Conservation (phyloP, 2,797 vertebrate genomes). For the Heteromormyrus szaboi region DNA sequence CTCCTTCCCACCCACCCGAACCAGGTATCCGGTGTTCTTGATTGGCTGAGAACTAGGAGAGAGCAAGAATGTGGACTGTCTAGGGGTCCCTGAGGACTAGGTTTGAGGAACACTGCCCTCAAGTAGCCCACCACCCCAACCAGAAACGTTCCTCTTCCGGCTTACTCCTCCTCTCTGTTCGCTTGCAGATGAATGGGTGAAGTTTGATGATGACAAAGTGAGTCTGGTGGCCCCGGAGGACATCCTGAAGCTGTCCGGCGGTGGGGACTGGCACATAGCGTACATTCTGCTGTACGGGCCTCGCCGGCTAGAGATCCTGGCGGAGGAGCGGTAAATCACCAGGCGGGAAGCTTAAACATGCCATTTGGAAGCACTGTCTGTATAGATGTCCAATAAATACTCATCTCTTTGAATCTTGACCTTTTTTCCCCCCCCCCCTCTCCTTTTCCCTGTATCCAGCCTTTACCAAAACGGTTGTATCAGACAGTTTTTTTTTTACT, state of each 20-base stretch:
- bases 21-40: neutral
- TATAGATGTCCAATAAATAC: conserved; percentile 95
- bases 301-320: conserved; percentile 78
- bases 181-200: conserved; percentile 93
- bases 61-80: neutral
- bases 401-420: conserved; percentile 70
- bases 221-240: conserved; percentile 94
- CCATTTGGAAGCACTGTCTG: conserved; percentile 79
- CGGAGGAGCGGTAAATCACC: conserved; percentile 69
- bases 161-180: neutral
- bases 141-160: conserved; percentile 9
- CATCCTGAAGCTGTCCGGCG: conserved; percentile 90
- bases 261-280: conserved; percentile 98
- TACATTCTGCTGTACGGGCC: conserved; percentile 96
- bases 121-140: neutral
- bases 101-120: neutral
- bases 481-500: neutral
- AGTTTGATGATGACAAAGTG: conserved; percentile 98
- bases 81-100: neutral
- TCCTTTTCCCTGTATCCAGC: conserved; percentile 48
- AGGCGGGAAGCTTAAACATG: conserved; percentile 44
- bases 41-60: neutral
- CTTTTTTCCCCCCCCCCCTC: conserved; percentile 41
- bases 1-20: neutral
- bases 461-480: conserved; percentile 29